Percentiles rank a stretch among this genome's conserved stretches.
Conservation (phyloP, 2,888 invertebrate genomes). For the Melieria crassipennis region DNA sequence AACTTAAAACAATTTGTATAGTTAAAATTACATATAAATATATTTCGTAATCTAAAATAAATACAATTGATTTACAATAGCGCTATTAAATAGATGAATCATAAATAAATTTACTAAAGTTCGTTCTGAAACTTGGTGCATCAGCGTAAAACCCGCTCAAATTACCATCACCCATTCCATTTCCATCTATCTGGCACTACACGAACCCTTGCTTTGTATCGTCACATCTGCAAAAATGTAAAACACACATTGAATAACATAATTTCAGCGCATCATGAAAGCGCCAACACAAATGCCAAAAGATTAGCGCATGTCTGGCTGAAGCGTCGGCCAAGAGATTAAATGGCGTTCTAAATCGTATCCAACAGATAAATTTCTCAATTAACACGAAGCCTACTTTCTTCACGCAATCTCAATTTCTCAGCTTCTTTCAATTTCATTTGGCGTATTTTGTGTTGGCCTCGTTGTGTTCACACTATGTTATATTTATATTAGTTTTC, state of each 20-base stretch:
- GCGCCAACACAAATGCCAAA: too few species aligned
- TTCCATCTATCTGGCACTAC: slow-evolving; percentile 52
- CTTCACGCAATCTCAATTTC: too few species aligned
- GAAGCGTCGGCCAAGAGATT: too few species aligned
- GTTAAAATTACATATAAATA: slow-evolving; percentile 13
- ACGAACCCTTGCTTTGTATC: slow-evolving; percentile 61
- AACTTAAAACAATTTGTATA: not conserved
- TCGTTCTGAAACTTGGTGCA: not conserved
- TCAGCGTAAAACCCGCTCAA: not conserved
- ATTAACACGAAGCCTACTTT: too few species aligned
- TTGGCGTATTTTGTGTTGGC: not conserved
- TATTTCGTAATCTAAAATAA: not conserved
- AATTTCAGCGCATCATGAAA: not conserved
- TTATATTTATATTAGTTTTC: too few species aligned
- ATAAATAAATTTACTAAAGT: slow-evolving; percentile 1
- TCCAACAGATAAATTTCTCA: too few species aligned
- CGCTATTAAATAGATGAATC: slow-evolving; percentile 5
- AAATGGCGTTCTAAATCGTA: too few species aligned
- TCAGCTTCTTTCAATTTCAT: not conserved
- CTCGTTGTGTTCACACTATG: not conserved
- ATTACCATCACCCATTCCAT: not conserved
- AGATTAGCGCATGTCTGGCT: too few species aligned
- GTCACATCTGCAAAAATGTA: slow-evolving; percentile 55
- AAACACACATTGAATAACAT: slow-evolving; percentile 12
- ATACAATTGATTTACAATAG: slow-evolving; percentile 2